Base-by-base conservation (phyloP, 2,888 invertebrate genomes). In the Fragum sueziense region DNA sequence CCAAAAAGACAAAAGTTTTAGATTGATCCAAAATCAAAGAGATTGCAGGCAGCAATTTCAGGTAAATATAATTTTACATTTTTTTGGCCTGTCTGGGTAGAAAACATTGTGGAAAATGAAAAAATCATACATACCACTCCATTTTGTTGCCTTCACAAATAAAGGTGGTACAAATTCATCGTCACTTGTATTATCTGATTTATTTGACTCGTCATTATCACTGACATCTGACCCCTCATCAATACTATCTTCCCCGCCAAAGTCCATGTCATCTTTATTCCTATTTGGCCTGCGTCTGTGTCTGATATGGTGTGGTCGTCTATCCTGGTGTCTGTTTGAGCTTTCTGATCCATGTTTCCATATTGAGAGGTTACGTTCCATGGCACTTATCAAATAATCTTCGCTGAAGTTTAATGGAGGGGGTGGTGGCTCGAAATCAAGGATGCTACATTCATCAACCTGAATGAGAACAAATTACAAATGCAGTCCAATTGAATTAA, bases 111-210 rank as follows among this genome's bases (percentile, higher is more conserved):
- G n/a, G n/a, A n/a, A n/a, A n/a, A n/a, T n/a, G n/a, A n/a, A n/a
- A n/a, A n/a, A n/a, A n/a, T n/a, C n/a, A n/a, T n/a, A n/a, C n/a
- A n/a, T n/a, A 81, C 84, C 84, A 74, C 84, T 84, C 84, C 84
- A 84, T 27, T 73, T 52, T 51, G 51, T 79, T 4, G 70, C 69
- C 51, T 84, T 27, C 2, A 79, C 65, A 61, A 61, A 59, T 33
- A 86, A 54, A n/a, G 87, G 87, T n/a, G 87, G 87, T 41, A 82
- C 87, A 81, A 72, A 87, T 65, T 86, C 85, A 80, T 82, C 86
- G 17, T 75, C 78, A 61, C 76, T 69, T n/a, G n/a, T n/a, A 52
- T 54, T 69, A 25, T 67, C 62, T 20, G 52, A 70, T 51, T 72
- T 69, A 27, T 73, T 74, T 25, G 69, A 51, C n/a, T 70, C 79